A percentile compares a stretch with the other conserved stretches of the same genome.
Conservation (phyloP, 2,113 vertebrate species). For the Tringa solitaria region DNA sequence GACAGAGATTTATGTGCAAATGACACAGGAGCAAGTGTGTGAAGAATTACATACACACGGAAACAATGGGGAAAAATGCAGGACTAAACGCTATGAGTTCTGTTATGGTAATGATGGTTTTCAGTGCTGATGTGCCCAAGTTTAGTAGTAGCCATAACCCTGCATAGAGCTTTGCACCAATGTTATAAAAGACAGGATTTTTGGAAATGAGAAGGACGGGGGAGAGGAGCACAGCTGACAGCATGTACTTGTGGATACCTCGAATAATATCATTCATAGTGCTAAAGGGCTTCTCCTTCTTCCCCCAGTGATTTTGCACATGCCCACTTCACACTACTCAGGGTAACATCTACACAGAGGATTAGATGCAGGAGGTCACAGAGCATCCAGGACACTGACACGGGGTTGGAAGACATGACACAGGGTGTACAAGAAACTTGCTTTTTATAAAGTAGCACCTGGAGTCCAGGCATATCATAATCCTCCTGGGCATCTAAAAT, state of each 20-base stretch:
- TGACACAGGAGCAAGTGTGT: not conserved
- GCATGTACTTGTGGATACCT: not conserved
- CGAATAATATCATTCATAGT: accelerated
- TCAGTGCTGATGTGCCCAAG: not conserved
- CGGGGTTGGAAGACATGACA: not conserved
- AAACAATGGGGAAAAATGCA: not conserved
- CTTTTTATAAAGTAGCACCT: not conserved
- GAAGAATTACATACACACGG: not conserved
- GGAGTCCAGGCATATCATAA: not conserved
- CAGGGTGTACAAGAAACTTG: not conserved
- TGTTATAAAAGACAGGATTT: not conserved
- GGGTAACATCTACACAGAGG: not conserved
- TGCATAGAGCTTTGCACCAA: not conserved
- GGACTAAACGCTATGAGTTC: not conserved
- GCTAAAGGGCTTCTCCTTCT: not conserved
- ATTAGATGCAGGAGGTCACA: not conserved
- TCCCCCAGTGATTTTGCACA: not conserved
- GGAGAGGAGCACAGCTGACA: not conserved
- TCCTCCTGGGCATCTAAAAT: not conserved
- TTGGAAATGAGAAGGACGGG: not conserved
- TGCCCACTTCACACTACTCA: not conserved
- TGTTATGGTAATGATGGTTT: not conserved
- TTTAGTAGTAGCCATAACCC: not conserved
- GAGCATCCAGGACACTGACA: too few relatives aligned
- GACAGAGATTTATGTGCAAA: not conserved